Conservation (phyloP, 2,888 invertebrate species). For the Eurois occulta region DNA sequence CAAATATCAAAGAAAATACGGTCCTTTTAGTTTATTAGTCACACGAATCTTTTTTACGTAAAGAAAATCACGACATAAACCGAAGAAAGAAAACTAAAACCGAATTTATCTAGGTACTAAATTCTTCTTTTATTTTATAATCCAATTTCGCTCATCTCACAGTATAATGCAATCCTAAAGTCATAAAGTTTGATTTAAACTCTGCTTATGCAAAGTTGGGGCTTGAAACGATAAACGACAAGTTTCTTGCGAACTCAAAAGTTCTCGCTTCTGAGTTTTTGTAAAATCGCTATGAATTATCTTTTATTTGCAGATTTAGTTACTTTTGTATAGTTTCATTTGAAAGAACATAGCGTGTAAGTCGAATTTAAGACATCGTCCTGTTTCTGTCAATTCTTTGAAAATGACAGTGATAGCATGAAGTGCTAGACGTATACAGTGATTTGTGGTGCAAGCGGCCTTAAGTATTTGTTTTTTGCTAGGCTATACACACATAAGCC, state of each 20-base stretch:
- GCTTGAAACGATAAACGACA: constrained; percentile 66
- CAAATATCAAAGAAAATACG: background rate
- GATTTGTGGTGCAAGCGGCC: background rate
- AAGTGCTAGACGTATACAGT: background rate
- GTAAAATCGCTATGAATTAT: constrained; percentile 33
- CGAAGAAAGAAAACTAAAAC: constrained; percentile 25
- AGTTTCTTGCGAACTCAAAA: constrained; percentile 44
- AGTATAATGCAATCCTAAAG: constrained; percentile 78
- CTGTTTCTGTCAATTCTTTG: background rate
- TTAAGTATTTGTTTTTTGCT: background rate
- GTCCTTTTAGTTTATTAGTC: background rate
- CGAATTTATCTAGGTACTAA: constrained; percentile 49
- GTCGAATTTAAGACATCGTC: background rate
- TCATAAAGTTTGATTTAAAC: constrained; percentile 77
- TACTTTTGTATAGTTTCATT: background rate
- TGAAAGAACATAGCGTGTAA: background rate
- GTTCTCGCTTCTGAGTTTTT: constrained; percentile 23
- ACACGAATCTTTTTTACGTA: background rate
- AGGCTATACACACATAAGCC: background rate
- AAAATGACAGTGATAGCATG: background rate
- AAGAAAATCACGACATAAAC: constrained; percentile 20
- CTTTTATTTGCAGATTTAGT: constrained; percentile 22
- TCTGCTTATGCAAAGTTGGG: constrained; percentile 73
- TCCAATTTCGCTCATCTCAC: constrained; percentile 76
- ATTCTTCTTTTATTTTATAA: constrained; percentile 68